These are phyloP conservation scores for Polydrusus pterygomalis DNA, from an alignment of 2,888 invertebrate species.

Conservation along the genomic window DNA sequence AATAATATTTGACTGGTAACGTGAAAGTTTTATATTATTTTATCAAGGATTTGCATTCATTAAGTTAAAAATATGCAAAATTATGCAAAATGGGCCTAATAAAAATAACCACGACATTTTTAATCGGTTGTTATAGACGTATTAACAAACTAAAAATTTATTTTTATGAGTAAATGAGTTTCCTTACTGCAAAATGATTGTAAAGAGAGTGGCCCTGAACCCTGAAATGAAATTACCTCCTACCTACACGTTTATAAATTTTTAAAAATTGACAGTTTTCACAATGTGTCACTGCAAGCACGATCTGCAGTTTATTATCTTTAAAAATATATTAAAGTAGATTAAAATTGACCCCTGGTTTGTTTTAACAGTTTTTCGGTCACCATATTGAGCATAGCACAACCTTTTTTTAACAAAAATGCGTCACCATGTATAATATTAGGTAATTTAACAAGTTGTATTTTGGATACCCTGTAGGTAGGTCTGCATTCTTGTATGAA, in stretches of 20 bases:
- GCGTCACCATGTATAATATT: neutral
- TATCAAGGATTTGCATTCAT: constrained; percentile 24
- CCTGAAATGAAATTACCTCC: no score
- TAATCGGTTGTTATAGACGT: constrained; percentile 16
- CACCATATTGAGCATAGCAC: no score
- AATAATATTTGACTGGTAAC: neutral
- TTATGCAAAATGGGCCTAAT: constrained; percentile 25
- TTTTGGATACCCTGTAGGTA: constrained; percentile 18
- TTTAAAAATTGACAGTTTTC: no score
- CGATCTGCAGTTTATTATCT: no score
- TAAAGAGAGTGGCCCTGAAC: no score
- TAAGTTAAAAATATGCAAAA: constrained; percentile 37
- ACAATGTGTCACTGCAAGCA: no score
- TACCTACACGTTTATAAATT: no score
- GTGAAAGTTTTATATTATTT: constrained; percentile 2
- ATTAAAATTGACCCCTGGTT: no score
- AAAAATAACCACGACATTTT: constrained; percentile 17
- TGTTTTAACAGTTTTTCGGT: no score
- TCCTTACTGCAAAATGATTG: neutral
- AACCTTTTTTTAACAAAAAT: no score
- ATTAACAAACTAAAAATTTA: constrained; percentile 7
- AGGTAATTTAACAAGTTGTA: constrained; percentile 2
- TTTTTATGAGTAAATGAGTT: neutral
- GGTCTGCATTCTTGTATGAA: constrained; percentile 25
- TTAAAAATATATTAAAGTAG: no score